A percentile compares a stretch with the other conserved stretches of the same genome.
phyloP scores from a whole-genome alignment of 2,797 vertebrate genomes.

The Urophycis tenuis region DNA sequence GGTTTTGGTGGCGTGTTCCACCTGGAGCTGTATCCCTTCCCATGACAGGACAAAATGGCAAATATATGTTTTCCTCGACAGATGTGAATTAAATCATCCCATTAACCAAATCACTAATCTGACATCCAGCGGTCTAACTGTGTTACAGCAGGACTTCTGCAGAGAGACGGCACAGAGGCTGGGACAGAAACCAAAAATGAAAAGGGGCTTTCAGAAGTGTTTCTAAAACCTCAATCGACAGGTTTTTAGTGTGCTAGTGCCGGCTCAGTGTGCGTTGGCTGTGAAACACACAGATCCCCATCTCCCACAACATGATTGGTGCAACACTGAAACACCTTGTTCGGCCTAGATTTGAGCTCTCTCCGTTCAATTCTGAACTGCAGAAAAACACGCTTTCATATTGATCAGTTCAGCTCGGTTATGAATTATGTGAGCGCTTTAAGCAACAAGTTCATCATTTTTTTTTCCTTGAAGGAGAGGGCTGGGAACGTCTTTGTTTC shows the following conservation, averaged over 20 bases:
- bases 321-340: background rate
- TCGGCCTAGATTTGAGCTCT: background rate
- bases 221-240: background rate
- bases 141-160: background rate
- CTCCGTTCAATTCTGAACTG: background rate
- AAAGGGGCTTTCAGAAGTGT: background rate
- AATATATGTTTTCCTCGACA: no score
- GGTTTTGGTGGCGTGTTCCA: no score
- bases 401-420: background rate
- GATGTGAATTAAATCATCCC: background rate
- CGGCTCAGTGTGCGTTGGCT: background rate
- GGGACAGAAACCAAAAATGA: background rate
- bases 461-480: conserved; percentile 24
- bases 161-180: background rate
- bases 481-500: conserved; percentile 43
- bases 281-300: background rate
- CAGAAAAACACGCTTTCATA: background rate
- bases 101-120: background rate
- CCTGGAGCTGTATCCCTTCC: no score
- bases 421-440: conserved; percentile 12
- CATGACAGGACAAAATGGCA: background rate
- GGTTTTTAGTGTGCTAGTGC: background rate
- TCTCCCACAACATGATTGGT: no score
- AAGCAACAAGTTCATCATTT: conserved; percentile 29
- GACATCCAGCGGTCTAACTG: background rate